These are phyloP conservation scores for Rhinopomastus cyanomelas DNA, from an alignment of 2,113 vertebrate genomes.

Conservation along the genomic window DNA sequence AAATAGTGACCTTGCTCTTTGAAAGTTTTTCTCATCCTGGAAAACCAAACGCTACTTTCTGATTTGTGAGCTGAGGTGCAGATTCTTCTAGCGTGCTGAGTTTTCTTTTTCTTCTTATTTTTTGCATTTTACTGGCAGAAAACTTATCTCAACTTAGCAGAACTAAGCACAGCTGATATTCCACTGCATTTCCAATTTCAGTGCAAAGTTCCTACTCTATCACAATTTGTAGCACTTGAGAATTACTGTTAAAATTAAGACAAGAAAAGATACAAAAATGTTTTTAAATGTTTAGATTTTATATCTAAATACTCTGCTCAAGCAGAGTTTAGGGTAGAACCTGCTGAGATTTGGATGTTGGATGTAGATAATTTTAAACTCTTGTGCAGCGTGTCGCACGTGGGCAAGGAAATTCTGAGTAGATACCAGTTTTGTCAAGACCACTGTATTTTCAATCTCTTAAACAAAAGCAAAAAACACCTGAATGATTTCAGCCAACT, in stretches of 20 bases:
- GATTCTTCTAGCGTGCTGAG: background rate
- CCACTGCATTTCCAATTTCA: background rate
- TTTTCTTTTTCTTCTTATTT: background rate
- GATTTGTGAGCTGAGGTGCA: background rate
- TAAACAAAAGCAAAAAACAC: background rate
- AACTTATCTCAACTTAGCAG: background rate
- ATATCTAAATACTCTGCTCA: background rate
- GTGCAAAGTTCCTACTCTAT: background rate
- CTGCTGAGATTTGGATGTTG: background rate
- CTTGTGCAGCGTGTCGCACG: background rate
- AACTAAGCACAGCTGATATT: background rate
- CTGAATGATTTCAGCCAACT: background rate
- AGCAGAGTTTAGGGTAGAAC: background rate
- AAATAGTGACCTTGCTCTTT: background rate
- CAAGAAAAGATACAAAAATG: background rate
- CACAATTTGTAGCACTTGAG: background rate
- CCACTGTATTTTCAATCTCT: background rate
- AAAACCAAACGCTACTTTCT: background rate
- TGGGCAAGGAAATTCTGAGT: background rate
- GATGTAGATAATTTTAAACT: background rate
- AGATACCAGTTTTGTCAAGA: background rate
- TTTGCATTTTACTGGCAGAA: background rate
- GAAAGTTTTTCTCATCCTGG: background rate
- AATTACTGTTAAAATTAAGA: background rate
- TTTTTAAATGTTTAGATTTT: background rate